phyloP scores from a whole-genome alignment of 2,113 vertebrate species.

The Pomatorhinus ruficollis region DNA sequence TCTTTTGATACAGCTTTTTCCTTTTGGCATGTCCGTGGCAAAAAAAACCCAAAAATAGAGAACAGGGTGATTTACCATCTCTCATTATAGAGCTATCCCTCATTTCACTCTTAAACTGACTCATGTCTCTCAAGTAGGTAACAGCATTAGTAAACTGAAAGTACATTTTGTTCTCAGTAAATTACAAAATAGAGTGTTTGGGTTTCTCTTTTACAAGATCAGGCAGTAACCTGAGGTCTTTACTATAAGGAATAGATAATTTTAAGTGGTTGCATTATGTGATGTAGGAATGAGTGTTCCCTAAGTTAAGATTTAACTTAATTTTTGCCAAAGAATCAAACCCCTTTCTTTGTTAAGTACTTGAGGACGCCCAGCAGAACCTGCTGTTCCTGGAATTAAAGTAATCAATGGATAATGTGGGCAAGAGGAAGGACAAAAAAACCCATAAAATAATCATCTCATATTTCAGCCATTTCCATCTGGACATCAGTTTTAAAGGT shows the following conservation, averaged over 20 bases:
- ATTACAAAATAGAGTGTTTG: neutral
- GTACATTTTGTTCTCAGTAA: neutral
- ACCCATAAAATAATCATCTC: neutral
- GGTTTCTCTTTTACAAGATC: neutral
- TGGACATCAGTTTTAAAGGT: neutral
- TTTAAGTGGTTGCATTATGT: neutral
- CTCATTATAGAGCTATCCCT: neutral
- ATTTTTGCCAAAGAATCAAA: neutral
- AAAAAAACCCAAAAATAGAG: neutral
- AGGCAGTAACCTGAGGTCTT: neutral
- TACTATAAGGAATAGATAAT: neutral
- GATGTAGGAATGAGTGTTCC: neutral
- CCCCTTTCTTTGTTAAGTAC: neutral
- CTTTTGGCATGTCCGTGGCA: neutral
- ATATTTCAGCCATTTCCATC: neutral
- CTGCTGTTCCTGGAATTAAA: neutral
- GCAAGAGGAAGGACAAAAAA: neutral
- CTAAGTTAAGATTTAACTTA: neutral
- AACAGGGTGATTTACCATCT: neutral
- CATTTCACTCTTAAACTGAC: neutral
- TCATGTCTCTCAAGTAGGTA: neutral
- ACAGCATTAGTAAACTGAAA: neutral
- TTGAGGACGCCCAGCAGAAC: neutral
- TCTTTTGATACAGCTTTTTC: neutral
- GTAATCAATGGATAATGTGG: neutral